Evolutionary conservation across 2,113 vertebrate species (phyloP).

Genomic region (Megaceryle maxima): DNA sequence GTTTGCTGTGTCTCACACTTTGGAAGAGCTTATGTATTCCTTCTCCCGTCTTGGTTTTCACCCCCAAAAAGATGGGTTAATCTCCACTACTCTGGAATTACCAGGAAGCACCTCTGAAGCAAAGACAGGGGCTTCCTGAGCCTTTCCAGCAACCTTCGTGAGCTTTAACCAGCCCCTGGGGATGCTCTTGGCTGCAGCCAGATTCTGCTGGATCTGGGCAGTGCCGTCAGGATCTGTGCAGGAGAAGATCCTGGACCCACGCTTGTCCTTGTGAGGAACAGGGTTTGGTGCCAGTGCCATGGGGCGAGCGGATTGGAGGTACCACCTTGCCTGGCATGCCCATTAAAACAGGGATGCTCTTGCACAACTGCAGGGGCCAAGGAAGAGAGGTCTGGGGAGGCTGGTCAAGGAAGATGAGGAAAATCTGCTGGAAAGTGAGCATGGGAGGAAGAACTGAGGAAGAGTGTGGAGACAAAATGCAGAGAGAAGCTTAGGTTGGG

Average conservation of each 20-base stretch:
- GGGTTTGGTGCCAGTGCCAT: too few species aligned
- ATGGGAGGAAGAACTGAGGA: background rate
- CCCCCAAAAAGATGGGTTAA: background rate
- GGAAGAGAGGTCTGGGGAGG: background rate
- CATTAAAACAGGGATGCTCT: background rate
- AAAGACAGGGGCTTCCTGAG: background rate
- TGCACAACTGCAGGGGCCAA: too few species aligned
- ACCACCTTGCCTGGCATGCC: rapidly evolving
- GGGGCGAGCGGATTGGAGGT: background rate
- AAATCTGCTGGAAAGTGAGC: background rate
- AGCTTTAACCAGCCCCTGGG: background rate
- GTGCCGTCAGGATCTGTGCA: rapidly evolving
- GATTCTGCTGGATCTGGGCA: background rate
- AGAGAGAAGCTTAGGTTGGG: background rate
- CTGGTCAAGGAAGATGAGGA: background rate
- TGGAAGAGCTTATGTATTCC: background rate
- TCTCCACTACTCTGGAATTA: background rate
- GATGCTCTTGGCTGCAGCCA: background rate
- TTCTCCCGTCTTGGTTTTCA: background rate
- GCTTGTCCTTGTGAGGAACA: background rate
- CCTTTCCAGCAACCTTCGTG: background rate
- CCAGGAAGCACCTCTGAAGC: background rate
- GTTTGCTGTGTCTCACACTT: background rate
- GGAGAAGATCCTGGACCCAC: background rate
- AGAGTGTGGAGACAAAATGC: too few species aligned